Percentiles rank a stretch among this genome's conserved stretches.
phyloP scores from a whole-genome alignment of 2,113 vertebrate genomes.

The Emydura subglobosa region DNA sequence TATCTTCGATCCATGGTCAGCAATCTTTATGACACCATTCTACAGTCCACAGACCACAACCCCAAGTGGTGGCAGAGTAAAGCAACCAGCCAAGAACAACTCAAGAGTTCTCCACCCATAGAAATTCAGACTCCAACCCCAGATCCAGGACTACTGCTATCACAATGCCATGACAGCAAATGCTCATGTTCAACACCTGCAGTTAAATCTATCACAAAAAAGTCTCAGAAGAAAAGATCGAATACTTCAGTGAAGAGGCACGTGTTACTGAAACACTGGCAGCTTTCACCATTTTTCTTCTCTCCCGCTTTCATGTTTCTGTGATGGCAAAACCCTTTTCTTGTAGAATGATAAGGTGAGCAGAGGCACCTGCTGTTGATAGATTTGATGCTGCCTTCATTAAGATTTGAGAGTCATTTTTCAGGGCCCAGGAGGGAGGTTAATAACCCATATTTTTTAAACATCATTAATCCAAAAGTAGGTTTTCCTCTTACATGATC shows the following conservation, averaged over 20 bases:
- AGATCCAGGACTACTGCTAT: not conserved
- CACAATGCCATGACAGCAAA: fast-evolving
- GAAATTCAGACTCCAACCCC: not conserved
- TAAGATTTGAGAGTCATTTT: not conserved
- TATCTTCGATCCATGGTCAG: too few species aligned
- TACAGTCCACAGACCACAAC: fast-evolving
- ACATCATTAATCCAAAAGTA: not conserved
- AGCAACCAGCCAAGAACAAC: not conserved
- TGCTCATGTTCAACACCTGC: not conserved
- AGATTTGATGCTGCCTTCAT: not conserved
- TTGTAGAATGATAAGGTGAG: not conserved
- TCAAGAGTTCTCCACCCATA: fast-evolving
- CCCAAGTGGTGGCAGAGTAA: fast-evolving
- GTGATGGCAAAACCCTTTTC: conserved; percentile 2
- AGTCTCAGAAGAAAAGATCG: not conserved
- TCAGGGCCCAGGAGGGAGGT: not conserved
- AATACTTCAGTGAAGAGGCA: not conserved
- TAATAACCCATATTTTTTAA: fast-evolving
- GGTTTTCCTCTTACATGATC: not conserved
- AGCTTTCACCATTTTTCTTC: conserved; percentile 6
- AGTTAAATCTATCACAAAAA: not conserved
- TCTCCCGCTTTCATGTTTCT: not conserved
- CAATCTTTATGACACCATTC: not conserved
- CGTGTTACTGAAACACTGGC: conserved; percentile 3
- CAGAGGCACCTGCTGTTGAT: not conserved